phyloP scores from a whole-genome alignment of 53 echinoderm and acorn worm genomes.

The Hippasteria phrygiana region DNA sequence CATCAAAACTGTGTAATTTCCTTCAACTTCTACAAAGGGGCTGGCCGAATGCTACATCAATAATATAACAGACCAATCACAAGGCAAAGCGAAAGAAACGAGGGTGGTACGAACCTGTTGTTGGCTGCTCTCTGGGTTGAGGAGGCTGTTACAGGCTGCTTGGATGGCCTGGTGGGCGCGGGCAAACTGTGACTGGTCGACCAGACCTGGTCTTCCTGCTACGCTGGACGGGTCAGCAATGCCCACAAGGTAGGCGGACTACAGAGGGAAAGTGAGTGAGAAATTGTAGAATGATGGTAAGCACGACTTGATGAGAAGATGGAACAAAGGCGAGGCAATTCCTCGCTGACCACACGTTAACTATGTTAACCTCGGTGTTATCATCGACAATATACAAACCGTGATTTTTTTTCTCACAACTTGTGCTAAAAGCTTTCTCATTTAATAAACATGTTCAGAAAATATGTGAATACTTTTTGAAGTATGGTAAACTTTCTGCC shows the following conservation, averaged over 20 bases:
- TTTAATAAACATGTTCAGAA: no score
- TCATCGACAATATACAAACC: no score
- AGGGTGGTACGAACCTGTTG: slow-evolving; percentile 76
- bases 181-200: slow-evolving; percentile 96
- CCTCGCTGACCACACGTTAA: no score
- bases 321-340: no score
- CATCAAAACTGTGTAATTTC: no score
- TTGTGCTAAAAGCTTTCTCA: no score
- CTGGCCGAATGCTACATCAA: not conserved
- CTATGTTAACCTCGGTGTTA: no score
- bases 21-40: not conserved
- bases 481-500: no score
- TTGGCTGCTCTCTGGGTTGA: slow-evolving; percentile 92
- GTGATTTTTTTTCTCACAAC: no score
- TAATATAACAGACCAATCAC: no score
- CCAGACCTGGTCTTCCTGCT: slow-evolving; percentile 94
- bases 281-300: not conserved
- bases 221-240: slow-evolving; percentile 98
- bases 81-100: not conserved
- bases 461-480: no score
- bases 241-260: slow-evolving; percentile 95
- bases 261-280: not conserved
- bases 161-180: slow-evolving; percentile 94
- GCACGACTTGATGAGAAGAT: no score
- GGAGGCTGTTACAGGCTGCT: slow-evolving; percentile 89